These are phyloP conservation scores for Thomomys bottae DNA, from an alignment of 2,113 vertebrate species.

Conservation along the genomic window DNA sequence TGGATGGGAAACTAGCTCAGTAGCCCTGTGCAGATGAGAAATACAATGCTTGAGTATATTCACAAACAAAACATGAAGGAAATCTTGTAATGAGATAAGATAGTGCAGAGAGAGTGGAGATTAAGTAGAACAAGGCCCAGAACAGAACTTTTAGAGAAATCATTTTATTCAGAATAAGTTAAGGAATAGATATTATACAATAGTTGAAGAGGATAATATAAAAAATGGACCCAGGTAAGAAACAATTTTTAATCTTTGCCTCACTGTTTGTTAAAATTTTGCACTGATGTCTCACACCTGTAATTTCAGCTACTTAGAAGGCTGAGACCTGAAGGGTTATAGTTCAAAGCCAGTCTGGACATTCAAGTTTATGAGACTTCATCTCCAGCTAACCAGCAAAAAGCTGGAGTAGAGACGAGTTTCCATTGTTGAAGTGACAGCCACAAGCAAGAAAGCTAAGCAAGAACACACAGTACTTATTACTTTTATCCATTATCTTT, in stretches of 20 bases:
- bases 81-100: not conserved
- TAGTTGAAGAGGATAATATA: not conserved
- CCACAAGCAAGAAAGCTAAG: too few relatives aligned
- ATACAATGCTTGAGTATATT: not conserved
- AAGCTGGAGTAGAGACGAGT: too few relatives aligned
- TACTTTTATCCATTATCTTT: constrained; percentile 25
- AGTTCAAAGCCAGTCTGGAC: too few relatives aligned
- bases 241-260: not conserved
- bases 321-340: too few relatives aligned
- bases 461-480: not conserved
- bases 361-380: too few relatives aligned
- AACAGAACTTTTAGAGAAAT: not conserved
- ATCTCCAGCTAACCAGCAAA: too few relatives aligned
- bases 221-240: not conserved
- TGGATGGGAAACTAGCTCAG: not conserved
- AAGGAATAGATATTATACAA: not conserved
- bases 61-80: not conserved
- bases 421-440: too few relatives aligned
- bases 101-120: not conserved
- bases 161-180: not conserved
- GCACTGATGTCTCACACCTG: too few relatives aligned
- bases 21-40: not conserved
- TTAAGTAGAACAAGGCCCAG: not conserved
- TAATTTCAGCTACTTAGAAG: too few relatives aligned
- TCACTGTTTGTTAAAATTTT: not conserved